These are phyloP conservation scores for Dicyrtoma fusca DNA, from an alignment of 2,888 invertebrate genomes.

Conservation along the genomic window DNA sequence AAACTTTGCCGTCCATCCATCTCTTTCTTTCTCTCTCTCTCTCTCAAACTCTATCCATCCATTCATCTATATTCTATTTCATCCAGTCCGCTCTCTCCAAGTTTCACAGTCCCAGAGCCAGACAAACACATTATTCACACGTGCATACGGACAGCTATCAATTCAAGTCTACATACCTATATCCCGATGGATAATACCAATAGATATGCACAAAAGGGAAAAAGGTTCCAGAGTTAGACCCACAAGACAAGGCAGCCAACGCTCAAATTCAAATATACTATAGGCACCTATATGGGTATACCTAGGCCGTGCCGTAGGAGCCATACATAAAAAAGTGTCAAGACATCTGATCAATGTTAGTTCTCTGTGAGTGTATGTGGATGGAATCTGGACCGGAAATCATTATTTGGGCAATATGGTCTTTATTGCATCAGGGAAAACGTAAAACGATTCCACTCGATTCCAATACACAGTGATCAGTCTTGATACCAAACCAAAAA, in stretches of 20 bases:
- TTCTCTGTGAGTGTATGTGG: conserved; percentile 15
- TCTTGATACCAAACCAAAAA: conserved; percentile 46
- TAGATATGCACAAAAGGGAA: no score
- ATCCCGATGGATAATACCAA: no score
- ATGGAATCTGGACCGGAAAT: conserved; percentile 57
- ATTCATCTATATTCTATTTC: conserved; percentile 37
- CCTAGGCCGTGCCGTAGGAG: no score
- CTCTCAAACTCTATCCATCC: conserved; percentile 8
- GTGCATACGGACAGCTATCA: no score
- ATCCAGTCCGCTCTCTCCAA: conserved; percentile 25
- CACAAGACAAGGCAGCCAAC: background rate
- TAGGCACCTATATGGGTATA: no score
- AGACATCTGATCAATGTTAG: conserved; percentile 57
- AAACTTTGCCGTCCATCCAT: conserved; percentile 27
- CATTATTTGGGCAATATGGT: conserved; percentile 58
- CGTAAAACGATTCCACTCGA: conserved; percentile 35
- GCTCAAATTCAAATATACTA: background rate
- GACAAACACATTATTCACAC: no score
- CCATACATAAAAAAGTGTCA: conserved; percentile 52
- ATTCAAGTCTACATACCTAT: background rate
- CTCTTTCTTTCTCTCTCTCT: conserved; percentile 17
- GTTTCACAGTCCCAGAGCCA: background rate
- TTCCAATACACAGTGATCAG: conserved; percentile 50
- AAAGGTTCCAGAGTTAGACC: no score
- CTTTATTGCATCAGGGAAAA: conserved; percentile 54